Conservation (phyloP, 2,113 vertebrate genomes). For the Varanus komodoensis region DNA sequence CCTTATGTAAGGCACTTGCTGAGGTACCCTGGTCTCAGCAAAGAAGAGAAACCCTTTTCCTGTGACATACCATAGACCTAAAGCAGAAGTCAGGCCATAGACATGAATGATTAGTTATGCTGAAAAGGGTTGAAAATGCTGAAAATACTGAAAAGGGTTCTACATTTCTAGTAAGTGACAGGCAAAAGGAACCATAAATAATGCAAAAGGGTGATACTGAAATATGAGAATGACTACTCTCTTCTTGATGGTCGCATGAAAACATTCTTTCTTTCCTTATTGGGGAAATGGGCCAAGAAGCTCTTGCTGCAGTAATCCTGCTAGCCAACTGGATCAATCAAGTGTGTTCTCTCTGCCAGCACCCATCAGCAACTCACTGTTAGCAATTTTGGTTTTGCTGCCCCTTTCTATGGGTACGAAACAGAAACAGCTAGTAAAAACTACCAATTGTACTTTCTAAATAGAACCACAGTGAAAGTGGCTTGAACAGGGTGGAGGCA, state of each 20-base stretch:
- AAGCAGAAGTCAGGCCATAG: neutral
- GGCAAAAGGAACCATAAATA: neutral
- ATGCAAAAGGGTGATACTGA: neutral
- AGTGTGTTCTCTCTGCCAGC: neutral
- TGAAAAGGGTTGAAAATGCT: too few relatives aligned
- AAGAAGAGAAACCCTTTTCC: neutral
- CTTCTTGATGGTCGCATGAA: neutral
- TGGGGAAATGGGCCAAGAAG: neutral
- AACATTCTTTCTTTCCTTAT: neutral
- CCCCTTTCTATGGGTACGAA: neutral
- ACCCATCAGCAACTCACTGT: neutral
- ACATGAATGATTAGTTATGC: too few relatives aligned
- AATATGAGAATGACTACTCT: neutral
- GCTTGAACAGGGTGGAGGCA: constrained; percentile 38
- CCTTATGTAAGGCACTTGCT: neutral
- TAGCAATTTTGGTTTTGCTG: neutral
- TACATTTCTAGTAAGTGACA: neutral
- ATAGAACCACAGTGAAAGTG: constrained; percentile 15
- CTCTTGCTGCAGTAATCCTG: neutral
- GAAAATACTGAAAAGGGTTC: too few relatives aligned
- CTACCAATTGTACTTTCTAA: constrained; percentile 36
- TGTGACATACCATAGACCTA: too few relatives aligned
- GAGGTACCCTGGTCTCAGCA: neutral
- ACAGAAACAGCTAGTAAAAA: neutral
- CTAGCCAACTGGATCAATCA: neutral